Base-by-base conservation (phyloP, 2,113 vertebrate genomes). In the Eptesicus fuscus region DNA sequence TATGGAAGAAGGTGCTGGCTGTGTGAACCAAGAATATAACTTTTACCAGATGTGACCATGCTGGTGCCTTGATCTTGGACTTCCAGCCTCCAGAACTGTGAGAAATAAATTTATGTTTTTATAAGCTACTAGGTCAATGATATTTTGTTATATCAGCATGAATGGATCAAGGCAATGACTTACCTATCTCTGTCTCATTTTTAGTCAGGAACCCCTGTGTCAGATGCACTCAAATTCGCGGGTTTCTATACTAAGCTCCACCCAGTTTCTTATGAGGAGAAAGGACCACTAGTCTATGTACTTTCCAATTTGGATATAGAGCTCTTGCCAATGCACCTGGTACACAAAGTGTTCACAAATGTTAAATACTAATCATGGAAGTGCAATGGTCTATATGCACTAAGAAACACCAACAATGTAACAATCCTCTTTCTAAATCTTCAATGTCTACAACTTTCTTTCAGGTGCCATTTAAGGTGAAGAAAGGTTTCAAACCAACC, bases 381-480 rank as follows among this genome's bases (percentile, higher is more conserved):
- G 11, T 1, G 4, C 1, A 22, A 56, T 1, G 2, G 9, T 13
- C 63, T 82, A 53, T 20, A 18, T 32, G 12, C 17, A n/a, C 10
- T 47, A 42, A 47, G 35, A 70, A 63, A 30, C 4, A 59, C 32
- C 44, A 51, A n/a, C 9, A 47, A 20, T 30, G 23, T 25, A 61
- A 25, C 22, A 65, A n/a, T 49, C 30, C 28, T 53, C 17, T 71
- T n/a, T 61, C 44, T 51, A 10, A 61, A 13, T 42, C 30, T 37
- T 23, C 32, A 49, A 59, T 35, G 1, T 79, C 74, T 76, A 63
- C 44, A 87, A 82, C 13, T 17, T 91, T 84, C 40, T 42, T 83
- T 30, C 13, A 30, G 37, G 12, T 53, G 8, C 4, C 14, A 5
- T 28, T 56, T 42, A 85, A 70, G 42, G 51, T 35, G 25, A 78